Evolutionary conservation across 2,113 vertebrate genomes (phyloP).

Genomic region (Hassar affinis): DNA sequence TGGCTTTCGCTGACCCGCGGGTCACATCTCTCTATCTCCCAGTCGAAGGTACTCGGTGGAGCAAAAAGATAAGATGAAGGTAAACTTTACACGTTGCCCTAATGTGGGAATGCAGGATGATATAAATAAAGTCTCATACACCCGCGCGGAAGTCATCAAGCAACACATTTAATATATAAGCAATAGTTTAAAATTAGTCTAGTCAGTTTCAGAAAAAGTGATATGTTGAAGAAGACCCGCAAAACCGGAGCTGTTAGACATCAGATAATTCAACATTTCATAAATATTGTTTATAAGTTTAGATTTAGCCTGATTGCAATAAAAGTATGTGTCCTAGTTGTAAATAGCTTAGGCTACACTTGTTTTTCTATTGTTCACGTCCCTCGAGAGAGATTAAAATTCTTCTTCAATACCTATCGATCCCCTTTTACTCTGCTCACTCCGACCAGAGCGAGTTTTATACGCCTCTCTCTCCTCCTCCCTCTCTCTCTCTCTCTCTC

Average conservation of each 20-base stretch:
- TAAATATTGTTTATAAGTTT: not conserved
- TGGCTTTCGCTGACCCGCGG: slow-evolving; percentile 46
- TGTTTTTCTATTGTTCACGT: not conserved
- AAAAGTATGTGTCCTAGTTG: not conserved
- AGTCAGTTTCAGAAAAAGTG: not conserved
- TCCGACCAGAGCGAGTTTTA: not conserved
- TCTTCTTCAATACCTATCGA: not conserved
- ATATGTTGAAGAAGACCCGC: not conserved
- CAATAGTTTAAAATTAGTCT: not conserved
- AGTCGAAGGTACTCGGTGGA: slow-evolving; percentile 71
- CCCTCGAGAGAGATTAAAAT: slow-evolving; percentile 2
- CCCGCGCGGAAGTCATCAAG: not conserved
- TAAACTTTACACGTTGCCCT: slow-evolving; percentile 58
- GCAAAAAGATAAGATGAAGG: slow-evolving; percentile 75
- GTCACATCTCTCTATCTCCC: slow-evolving; percentile 76
- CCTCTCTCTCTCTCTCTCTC: not conserved
- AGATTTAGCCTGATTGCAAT: not conserved
- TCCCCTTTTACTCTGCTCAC: slow-evolving; percentile 75
- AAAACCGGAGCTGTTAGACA: not conserved
- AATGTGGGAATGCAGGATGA: not conserved
- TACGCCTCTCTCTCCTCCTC: not conserved
- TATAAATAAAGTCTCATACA: not conserved
- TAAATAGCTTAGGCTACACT: not conserved
- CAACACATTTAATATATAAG: not conserved
- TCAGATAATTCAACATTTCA: not conserved